Conservation (phyloP, 2,797 vertebrate species). For the Vespertilio murinus region DNA sequence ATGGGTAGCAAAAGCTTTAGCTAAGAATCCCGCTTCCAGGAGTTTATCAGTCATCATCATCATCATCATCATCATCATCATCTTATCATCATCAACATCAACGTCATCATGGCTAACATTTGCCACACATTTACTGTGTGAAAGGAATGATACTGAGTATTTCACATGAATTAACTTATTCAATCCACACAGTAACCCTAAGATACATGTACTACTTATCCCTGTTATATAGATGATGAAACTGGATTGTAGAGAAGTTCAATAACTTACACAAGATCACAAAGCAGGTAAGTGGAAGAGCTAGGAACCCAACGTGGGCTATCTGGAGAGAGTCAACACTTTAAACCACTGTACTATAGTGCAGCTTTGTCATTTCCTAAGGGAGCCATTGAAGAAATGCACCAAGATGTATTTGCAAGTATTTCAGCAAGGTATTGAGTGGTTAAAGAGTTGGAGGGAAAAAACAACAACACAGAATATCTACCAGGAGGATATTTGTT, state of each 20-base stretch:
- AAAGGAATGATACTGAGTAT: background rate
- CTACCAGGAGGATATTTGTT: background rate
- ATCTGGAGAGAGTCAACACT: background rate
- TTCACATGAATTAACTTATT: background rate
- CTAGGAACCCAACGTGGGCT: background rate
- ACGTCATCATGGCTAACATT: background rate
- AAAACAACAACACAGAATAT: background rate
- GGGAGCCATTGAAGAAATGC: slow-evolving; percentile 21
- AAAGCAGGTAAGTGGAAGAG: background rate
- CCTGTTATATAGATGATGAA: background rate
- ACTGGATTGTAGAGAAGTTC: background rate
- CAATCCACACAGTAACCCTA: background rate
- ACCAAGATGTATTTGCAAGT: background rate
- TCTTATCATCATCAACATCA: background rate
- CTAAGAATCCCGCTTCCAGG: slow-evolving; percentile 11
- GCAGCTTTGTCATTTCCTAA: background rate
- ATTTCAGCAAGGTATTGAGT: slow-evolving; percentile 20
- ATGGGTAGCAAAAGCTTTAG: background rate
- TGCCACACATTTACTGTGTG: background rate
- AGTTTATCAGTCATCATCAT: background rate
- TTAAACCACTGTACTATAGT: background rate
- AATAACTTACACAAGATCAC: background rate
- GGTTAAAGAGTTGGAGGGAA: background rate
- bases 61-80: background rate
- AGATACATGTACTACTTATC: background rate